phyloP scores from a whole-genome alignment of 2,888 invertebrate genomes.

The Brassicogethes aeneus region DNA sequence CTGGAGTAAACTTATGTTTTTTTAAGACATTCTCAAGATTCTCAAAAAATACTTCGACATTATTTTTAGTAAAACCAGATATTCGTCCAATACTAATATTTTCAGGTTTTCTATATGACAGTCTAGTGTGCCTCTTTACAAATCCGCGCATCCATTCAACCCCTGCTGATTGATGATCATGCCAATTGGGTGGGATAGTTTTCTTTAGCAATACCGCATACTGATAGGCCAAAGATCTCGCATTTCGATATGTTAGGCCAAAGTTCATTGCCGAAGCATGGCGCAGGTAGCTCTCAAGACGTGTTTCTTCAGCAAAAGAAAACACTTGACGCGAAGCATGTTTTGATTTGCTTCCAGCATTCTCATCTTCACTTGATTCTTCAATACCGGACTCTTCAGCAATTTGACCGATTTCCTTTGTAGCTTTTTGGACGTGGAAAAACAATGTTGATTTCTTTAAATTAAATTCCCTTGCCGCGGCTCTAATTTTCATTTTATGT shows the following conservation, averaged over 20 bases:
- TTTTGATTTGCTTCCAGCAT: constrained; percentile 4
- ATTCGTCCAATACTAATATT: constrained; percentile 2
- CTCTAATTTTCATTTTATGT: constrained; percentile 6
- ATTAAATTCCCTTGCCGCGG: constrained; percentile 2
- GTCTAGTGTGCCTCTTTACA: constrained; percentile 6
- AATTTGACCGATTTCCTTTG: background rate
- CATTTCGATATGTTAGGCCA: constrained; percentile 7
- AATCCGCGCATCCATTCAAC: constrained; percentile 10
- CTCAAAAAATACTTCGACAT: constrained; percentile 6
- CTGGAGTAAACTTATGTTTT: no score
- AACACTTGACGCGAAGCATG: constrained; percentile 7
- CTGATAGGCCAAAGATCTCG: constrained; percentile 6
- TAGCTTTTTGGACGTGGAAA: constrained; percentile 3
- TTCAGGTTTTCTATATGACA: constrained; percentile 6
- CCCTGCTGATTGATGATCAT: constrained; percentile 7
- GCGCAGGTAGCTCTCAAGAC: constrained; percentile 4
- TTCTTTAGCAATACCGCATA: constrained; percentile 4
- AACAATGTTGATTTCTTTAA: constrained; percentile 5
- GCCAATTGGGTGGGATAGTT: constrained; percentile 5
- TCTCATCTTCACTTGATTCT: constrained; percentile 1
- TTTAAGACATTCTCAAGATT: constrained; percentile 5
- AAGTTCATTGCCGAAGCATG: constrained; percentile 8
- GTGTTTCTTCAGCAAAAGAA: constrained; percentile 2
- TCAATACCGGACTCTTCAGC: constrained; percentile 4
- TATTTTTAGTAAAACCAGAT: constrained; percentile 7